Conservation (phyloP, 2,797 vertebrate genomes). For the Simalia tracyae region DNA sequence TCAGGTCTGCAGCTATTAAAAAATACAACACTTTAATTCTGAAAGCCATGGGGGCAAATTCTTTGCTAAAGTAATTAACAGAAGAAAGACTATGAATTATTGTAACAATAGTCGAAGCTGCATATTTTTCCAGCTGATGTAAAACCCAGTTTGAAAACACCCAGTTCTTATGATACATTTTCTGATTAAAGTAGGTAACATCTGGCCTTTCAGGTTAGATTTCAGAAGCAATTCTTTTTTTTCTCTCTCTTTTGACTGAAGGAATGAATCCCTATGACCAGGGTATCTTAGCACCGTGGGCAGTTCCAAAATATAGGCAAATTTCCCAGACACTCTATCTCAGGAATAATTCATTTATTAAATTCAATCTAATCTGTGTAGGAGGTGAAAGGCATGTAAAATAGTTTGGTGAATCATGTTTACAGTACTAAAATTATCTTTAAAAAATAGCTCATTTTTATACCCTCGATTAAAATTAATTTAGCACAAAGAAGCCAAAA, state of each 20-base stretch:
- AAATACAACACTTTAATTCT: background rate
- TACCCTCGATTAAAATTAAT: background rate
- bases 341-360: background rate
- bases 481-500: background rate
- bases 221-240: background rate
- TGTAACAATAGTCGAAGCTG: background rate
- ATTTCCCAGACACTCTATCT: background rate
- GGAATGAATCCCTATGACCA: background rate
- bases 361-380: background rate
- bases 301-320: background rate
- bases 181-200: background rate
- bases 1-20: background rate
- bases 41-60: background rate
- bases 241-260: background rate
- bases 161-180: background rate
- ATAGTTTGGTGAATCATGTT: background rate
- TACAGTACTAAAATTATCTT: conserved; percentile 11
- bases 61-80: background rate
- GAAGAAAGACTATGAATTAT: background rate
- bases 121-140: background rate
- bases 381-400: background rate
- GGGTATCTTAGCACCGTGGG: background rate
- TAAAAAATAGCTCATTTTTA: background rate
- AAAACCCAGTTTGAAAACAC: background rate
- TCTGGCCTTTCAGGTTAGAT: background rate